Conservation (phyloP, 2,113 vertebrate genomes). For the Tragelaphus imberbis region DNA sequence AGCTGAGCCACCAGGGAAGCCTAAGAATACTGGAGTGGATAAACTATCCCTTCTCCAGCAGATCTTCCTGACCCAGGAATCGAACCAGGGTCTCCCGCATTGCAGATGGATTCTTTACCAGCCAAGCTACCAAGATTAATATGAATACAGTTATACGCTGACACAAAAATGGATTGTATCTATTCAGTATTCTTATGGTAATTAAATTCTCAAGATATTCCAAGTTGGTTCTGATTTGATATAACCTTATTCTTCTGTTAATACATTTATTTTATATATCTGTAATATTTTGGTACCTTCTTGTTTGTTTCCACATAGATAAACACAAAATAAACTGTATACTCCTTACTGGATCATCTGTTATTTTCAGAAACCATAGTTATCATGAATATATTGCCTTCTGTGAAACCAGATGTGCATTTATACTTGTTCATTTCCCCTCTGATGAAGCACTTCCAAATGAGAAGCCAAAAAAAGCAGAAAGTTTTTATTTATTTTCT, state of each 20-base stretch:
- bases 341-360: neutral
- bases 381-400: neutral
- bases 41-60: neutral
- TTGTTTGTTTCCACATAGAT: neutral
- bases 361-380: neutral
- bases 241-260: neutral
- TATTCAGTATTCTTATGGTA: neutral
- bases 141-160: neutral
- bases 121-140: neutral
- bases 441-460: neutral
- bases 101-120: neutral
- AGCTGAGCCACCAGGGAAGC: neutral
- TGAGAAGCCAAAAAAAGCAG: neutral
- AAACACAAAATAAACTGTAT: neutral
- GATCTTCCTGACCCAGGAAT: neutral
- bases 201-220: neutral
- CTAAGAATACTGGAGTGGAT: neutral
- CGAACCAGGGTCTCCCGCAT: neutral
- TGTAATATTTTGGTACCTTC: neutral
- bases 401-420: neutral
- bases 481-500: neutral
- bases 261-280: neutral
- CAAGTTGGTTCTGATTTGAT: neutral
- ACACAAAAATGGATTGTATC: slow-evolving; percentile 14
- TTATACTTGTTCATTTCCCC: neutral